Evolutionary conservation across 2,113 vertebrate species (phyloP), one percentile per base, ranked within the genome.

Genomic region (Mustela lutreola): DNA sequence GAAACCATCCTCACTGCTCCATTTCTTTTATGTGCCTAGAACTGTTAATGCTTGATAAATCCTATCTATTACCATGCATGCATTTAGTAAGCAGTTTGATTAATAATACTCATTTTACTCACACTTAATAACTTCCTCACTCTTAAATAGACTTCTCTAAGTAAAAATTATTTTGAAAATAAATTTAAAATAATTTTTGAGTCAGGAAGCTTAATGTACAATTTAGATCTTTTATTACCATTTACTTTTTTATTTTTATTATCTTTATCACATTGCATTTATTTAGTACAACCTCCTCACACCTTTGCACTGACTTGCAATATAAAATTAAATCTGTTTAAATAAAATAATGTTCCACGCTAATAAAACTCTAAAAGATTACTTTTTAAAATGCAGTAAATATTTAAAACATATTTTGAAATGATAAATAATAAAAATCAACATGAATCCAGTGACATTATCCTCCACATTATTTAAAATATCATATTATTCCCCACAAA

Each of bases 381-480:
- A 65, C 21, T 94, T 94, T 95, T 84, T 75, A 50, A 94, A 88
- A 56, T 93, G 7, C 31, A 95, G 12, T 50, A 89, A 89, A 80
- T 71, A 93, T 78, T 75, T 75, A 79, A 93, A 67, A 63, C n/a
- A 94, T 76, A 67, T 94, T 97, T 16, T 45, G 45, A 50, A 79
- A 84, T n/a, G 22, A 36, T 39, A 94, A 65, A 80, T 96, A 65
- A 86, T 58, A 89, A 94, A 90, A 96, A 93, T 67, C 83, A 95
- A 92, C 31, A 89, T 65, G 42, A 88, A 94, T 86, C 50, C 26
- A 84, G 67, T 88, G 22, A 73, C 78, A 93, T 67, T 67, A 67
- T 67, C 63, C 63, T 16, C 31, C 63, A 67, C 63, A 67, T 33
- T 67, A 67, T 5, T 56, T 79, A 95, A 96, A 97, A 93, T 91